These are phyloP conservation scores for Luperina nickerlii DNA, from an alignment of 2,888 invertebrate genomes.

Conservation along the genomic window DNA sequence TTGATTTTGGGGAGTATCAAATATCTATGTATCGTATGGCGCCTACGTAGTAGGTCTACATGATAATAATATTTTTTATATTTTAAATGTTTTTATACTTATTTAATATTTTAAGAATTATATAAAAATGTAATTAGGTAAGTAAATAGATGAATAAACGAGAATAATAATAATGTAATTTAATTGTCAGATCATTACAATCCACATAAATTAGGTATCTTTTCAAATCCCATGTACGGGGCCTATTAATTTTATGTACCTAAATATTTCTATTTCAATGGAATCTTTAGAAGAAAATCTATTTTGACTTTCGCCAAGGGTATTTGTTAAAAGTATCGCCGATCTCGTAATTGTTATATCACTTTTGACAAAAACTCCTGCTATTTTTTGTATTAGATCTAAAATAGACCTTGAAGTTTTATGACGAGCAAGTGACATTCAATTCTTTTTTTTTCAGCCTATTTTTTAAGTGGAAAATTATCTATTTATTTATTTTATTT, in stretches of 20 bases:
- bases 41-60: too few relatives aligned
- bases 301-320: not conserved
- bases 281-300: not conserved
- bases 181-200: too few relatives aligned
- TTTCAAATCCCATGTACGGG: too few relatives aligned
- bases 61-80: too few relatives aligned
- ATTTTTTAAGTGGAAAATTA: too few relatives aligned
- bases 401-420: not conserved
- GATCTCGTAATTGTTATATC: not conserved
- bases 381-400: not conserved
- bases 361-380: not conserved
- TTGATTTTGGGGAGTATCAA: not conserved
- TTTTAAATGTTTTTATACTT: too few relatives aligned
- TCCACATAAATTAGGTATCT: too few relatives aligned
- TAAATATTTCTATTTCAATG: not conserved
- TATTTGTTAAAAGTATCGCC: not conserved
- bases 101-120: too few relatives aligned
- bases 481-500: too few relatives aligned
- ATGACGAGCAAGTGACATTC: not conserved
- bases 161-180: too few relatives aligned
- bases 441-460: not conserved
- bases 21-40: not conserved
- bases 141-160: too few relatives aligned
- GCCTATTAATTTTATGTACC: not conserved
- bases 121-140: too few relatives aligned